These are phyloP conservation scores for Vireo griseus DNA, from an alignment of 2,797 vertebrate genomes.

Conservation along the genomic window DNA sequence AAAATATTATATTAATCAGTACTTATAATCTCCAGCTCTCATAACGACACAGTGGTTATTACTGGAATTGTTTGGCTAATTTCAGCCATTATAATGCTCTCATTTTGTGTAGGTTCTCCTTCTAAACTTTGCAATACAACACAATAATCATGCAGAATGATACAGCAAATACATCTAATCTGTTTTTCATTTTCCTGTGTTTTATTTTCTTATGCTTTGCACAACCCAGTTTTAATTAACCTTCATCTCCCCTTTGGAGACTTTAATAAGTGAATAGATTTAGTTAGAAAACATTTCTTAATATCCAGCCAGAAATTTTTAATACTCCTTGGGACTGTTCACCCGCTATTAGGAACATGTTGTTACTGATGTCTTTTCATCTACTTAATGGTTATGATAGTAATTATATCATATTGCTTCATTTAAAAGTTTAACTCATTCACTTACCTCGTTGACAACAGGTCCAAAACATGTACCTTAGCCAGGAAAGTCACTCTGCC, in stretches of 20 bases:
- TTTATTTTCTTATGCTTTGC: slow-evolving; percentile 31
- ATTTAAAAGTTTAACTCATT: neutral
- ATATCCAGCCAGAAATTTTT: slow-evolving; percentile 44
- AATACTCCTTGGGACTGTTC: slow-evolving; percentile 17
- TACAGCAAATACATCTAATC: neutral
- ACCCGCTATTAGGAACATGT: neutral
- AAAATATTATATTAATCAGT: neutral
- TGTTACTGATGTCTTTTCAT: slow-evolving; percentile 27
- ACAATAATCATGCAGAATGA: neutral
- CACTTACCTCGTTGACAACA: neutral
- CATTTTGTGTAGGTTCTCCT: neutral
- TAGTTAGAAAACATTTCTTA: slow-evolving; percentile 23
- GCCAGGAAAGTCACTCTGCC: neutral
- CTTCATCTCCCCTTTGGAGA: slow-evolving; percentile 16
- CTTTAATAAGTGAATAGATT: neutral
- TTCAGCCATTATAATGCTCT: neutral
- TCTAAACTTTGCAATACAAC: neutral
- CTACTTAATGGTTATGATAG: neutral
- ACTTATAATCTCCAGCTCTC: neutral
- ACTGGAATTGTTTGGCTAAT: neutral
- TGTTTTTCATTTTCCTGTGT: slow-evolving; percentile 23
- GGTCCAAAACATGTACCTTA: neutral
- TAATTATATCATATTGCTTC: neutral
- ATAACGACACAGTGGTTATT: neutral
- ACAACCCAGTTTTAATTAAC: slow-evolving; percentile 46